Evolutionary conservation across 1,140 invertebrate species (phyloP).

Genomic region (Drosophila sechellia): DNA sequence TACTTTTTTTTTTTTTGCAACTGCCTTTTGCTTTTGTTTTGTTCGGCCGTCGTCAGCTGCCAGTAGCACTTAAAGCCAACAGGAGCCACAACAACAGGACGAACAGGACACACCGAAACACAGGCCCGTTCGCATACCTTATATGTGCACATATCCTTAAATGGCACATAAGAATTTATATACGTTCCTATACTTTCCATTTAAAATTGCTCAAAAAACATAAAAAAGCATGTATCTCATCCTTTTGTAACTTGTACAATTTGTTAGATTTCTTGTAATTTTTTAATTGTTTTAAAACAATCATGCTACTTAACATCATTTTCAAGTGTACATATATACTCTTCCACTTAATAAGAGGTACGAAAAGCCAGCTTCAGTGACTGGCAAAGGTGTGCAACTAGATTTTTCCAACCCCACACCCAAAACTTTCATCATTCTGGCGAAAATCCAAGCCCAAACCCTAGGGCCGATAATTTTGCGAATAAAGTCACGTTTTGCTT

Average conservation of each 20-base stretch:
- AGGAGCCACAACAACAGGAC: constrained; percentile 41
- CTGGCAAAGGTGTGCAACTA: constrained; percentile 61
- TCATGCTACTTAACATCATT: background rate
- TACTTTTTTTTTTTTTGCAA: constrained; percentile 6
- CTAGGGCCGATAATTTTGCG: constrained; percentile 64
- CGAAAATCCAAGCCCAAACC: background rate
- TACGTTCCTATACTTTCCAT: too few species aligned
- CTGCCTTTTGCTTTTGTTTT: constrained; percentile 25
- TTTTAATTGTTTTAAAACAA: too few species aligned
- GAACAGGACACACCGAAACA: constrained; percentile 10
- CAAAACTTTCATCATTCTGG: background rate
- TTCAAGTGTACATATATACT: background rate
- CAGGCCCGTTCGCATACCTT: constrained; percentile 7
- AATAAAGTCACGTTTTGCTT: constrained; percentile 82
- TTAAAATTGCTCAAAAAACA: too few species aligned
- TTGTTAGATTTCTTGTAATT: too few species aligned
- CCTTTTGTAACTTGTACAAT: too few species aligned
- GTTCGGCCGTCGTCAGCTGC: constrained; percentile 61
- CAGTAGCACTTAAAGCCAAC: constrained; percentile 69
- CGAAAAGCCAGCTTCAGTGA: constrained; percentile 24
- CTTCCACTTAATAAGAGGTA: background rate
- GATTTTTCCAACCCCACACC: background rate
- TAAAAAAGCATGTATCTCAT: too few species aligned
- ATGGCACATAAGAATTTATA: background rate
- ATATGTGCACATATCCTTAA: too few species aligned